Evolutionary conservation across 1,140 invertebrate species (phyloP).

Genomic region (Psix sp.): DNA sequence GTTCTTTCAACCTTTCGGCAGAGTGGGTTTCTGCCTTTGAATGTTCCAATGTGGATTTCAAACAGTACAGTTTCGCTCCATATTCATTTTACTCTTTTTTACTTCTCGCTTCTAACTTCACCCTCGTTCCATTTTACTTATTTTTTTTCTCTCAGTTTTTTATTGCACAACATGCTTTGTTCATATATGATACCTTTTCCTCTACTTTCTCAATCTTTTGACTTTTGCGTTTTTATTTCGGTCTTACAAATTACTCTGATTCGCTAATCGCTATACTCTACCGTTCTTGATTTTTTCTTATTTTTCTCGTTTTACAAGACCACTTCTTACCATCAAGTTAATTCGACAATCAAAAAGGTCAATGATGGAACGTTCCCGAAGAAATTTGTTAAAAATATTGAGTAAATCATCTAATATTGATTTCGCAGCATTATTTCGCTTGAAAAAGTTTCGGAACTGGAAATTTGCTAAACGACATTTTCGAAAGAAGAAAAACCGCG

Average conservation of each 20-base stretch:
- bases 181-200: slow-evolving; percentile 2
- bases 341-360: slow-evolving; percentile 46
- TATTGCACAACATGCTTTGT: slow-evolving; percentile 2
- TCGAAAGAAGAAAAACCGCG: slow-evolving; percentile 35
- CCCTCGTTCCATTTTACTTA: slow-evolving; percentile 36
- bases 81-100: slow-evolving; percentile 54
- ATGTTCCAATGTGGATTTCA: slow-evolving; percentile 54
- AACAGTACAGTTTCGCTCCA: slow-evolving; percentile 43
- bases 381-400: slow-evolving; percentile 20
- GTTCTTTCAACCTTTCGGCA: slow-evolving; percentile 57
- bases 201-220: slow-evolving; percentile 2
- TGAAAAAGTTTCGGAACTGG: too few relatives aligned
- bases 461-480: too few relatives aligned
- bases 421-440: too few relatives aligned
- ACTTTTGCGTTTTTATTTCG: not conserved
- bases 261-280: not conserved
- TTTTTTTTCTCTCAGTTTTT: slow-evolving; percentile 29
- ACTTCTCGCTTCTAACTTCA: slow-evolving; percentile 28
- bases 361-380: slow-evolving; percentile 63
- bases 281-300: not conserved
- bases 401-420: too few relatives aligned
- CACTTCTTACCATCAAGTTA: too few relatives aligned
- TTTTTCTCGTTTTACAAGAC: not conserved
- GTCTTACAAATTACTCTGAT: not conserved
- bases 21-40: slow-evolving; percentile 51